Evolutionary conservation across 2,888 invertebrate genomes (phyloP), one percentile per base, ranked within the genome.

Genomic region (Drosophila paramelanica): DNA sequence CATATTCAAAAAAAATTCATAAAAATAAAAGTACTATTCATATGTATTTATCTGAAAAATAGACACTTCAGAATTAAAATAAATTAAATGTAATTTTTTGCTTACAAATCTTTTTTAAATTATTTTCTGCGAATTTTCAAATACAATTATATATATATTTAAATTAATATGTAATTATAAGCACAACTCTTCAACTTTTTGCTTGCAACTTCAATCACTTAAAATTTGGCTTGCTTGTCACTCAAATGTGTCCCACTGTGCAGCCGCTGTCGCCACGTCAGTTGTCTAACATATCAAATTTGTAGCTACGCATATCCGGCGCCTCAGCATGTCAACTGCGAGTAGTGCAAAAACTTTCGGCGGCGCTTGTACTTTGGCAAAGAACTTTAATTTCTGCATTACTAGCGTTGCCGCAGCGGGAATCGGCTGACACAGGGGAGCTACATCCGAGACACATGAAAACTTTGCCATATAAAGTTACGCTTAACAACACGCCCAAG

Each of bases 281-380:
- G 83, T 87, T 87, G 87, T 86, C 86, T 87, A 87, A 87, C 87
- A 87, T 85, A 85, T 87, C 87, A 87, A 81, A 86, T 87, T 86
- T 85, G 87, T 87, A 79, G 79, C 78, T 71, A 73, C 78, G 83
- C 83, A 86, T 87, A 80, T 87, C 80, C 85, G 70, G 77, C 59
- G 85, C 66, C 81, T 81, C 79, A 71, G 75, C 87, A 77, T 86
- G 86, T 87, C 86, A 86, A 87, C 83, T 83, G 65, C 61, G 72
- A 72, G 57, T 60, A 70, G 76, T 67, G 51, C 60, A 58, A 71
- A 81, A 86, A 87, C 72, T 81, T 86, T 87, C 79, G 60, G 68
- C 67, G 50, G 67, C 78, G 81, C 83, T 71, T 85, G 83, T 84
- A 86, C 79, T 83, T 86, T 80, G 77, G 61, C 80, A 78, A 83